Conservation (phyloP, 2,113 vertebrate species). For the Rissa tridactyla region DNA sequence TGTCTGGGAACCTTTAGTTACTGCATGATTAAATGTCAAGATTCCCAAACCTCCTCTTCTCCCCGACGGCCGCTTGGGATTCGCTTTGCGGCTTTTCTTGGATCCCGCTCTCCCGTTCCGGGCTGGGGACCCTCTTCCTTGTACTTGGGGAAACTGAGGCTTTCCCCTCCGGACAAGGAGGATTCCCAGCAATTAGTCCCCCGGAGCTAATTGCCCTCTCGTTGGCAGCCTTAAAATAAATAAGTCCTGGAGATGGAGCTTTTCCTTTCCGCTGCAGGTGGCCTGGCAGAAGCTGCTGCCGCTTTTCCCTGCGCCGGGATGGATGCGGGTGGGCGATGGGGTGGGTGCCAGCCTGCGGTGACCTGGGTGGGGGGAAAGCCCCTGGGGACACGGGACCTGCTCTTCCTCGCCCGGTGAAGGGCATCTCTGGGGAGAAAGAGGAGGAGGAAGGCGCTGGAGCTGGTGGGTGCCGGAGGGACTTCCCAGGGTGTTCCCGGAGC, state of each 20-base stretch:
- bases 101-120: background rate
- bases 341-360: background rate
- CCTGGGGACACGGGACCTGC: background rate
- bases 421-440: background rate
- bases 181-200: background rate
- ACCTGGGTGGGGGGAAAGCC: background rate
- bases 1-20: conserved; percentile 51
- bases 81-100: background rate
- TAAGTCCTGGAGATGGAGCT: background rate
- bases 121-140: background rate
- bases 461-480: background rate
- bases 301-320: background rate
- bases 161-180: background rate
- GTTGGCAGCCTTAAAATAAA: background rate
- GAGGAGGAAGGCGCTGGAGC: background rate
- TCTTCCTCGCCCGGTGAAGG: fast-evolving
- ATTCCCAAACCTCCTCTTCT: conserved; percentile 7
- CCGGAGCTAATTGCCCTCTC: background rate
- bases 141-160: background rate
- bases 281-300: conserved; percentile 1
- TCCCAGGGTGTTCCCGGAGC: background rate
- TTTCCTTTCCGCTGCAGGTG: conserved; percentile 7
- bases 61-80: background rate
- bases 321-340: background rate
- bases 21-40: conserved; percentile 30